phyloP scores from a whole-genome alignment of 2,113 vertebrate genomes.

The Tragelaphus buxtoni region DNA sequence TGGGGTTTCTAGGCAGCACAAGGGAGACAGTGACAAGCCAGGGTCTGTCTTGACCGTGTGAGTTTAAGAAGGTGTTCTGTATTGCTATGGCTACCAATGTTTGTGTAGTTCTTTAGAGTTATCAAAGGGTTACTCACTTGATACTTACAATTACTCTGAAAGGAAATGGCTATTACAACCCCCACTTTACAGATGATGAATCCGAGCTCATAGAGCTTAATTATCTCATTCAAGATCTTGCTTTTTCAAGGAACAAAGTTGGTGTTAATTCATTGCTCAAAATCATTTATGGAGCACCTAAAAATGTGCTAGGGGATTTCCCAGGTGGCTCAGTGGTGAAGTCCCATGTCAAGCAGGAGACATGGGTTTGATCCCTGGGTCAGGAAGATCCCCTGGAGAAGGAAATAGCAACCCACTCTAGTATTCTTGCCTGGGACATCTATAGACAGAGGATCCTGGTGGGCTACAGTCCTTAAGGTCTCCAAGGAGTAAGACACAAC shows the following conservation, averaged over 20 bases:
- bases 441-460: background rate
- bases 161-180: background rate
- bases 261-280: background rate
- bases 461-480: background rate
- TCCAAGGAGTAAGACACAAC: background rate
- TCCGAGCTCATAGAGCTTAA: background rate
- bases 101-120: background rate
- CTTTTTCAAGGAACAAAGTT: background rate
- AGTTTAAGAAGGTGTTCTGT: background rate
- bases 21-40: background rate
- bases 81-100: background rate
- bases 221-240: background rate
- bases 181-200: background rate
- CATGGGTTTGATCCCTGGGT: background rate
- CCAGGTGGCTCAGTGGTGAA: background rate
- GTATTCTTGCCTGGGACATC: background rate
- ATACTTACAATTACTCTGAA: background rate
- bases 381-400: background rate
- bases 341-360: background rate
- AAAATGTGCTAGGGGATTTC: background rate
- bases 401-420: background rate
- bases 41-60: background rate
- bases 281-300: background rate
- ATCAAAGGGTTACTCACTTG: background rate
- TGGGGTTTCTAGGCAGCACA: background rate